Base-by-base conservation (phyloP, 2,888 invertebrate species). In the Latrodectus elegans region DNA sequence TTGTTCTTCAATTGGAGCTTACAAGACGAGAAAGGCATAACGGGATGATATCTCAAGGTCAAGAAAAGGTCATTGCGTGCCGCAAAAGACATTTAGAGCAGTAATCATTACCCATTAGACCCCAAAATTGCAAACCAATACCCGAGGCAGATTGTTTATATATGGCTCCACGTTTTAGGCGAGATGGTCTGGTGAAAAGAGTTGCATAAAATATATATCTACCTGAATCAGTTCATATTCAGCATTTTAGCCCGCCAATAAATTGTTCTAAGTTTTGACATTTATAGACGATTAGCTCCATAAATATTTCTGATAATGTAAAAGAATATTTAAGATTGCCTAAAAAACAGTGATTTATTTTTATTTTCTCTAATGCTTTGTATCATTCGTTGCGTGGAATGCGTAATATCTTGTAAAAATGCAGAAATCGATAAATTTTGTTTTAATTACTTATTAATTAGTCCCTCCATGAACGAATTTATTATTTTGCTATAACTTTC, bases 61-160 rank as follows among this genome's bases (percentile, higher is more conserved):
- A 84, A 64, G 22, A 22, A 76, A 78, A 84, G 77, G 84, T 84
- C 84, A 72, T 72, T 52, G 84, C 84, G 84, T 84, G 84, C 77
- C 67, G 55, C 78, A 53, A 65, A 22, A 73, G 84, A 78, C 84
- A 73, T 78, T 84, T 84, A 65, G 72, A 67, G 55, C 52, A 65
- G 78, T 65, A 77, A 78, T 77, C 77, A 84, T 78, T 73, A 73
- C 84, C 84, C 84, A 84, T 84, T 84, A 84, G 77, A 70, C 49
- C 51, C 77, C 22, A 53, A 82, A 82, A 82, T 82, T 82, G 75
- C 75, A 82, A 53, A 65, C 60, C 74, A 51, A 49, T 9, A 49
- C 75, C 55, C 55, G 75, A 17, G 75, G 75, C 82, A 75, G 22
- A 67, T 60, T 75, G 82, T 82, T 75, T 75, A 75, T 75, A 68